Conservation (phyloP, 2,888 invertebrate genomes). For the Himalopsyche anomala region DNA sequence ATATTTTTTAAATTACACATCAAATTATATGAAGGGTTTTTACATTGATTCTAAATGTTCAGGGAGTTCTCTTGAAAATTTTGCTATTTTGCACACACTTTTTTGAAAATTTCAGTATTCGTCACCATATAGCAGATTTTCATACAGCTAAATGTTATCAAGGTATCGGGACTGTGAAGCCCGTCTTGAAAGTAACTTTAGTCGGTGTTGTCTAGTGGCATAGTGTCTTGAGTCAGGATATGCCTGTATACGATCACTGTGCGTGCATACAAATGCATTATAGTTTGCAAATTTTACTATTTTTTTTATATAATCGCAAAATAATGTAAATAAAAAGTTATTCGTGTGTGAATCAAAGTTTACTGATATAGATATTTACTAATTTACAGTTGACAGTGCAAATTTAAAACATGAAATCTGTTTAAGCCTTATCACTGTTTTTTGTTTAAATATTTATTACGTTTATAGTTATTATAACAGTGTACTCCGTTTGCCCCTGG, state of each 20-base stretch:
- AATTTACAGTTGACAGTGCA: background rate
- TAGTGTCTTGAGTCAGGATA: too few relatives aligned
- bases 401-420: background rate
- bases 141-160: too few relatives aligned
- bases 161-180: too few relatives aligned
- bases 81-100: too few relatives aligned
- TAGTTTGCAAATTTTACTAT: background rate
- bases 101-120: too few relatives aligned
- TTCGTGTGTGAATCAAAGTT: background rate
- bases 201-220: too few relatives aligned
- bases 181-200: too few relatives aligned
- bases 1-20: background rate
- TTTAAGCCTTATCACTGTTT: conserved; percentile 12
- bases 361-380: background rate
- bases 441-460: conserved; percentile 10
- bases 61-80: too few relatives aligned
- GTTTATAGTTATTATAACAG: background rate
- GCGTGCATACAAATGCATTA: too few relatives aligned
- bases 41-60: too few relatives aligned
- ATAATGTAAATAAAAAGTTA: background rate
- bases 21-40: background rate
- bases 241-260: too few relatives aligned
- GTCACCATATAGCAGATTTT: too few relatives aligned
- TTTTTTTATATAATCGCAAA: background rate
- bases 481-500: background rate